A percentile compares a stretch with the other conserved stretches of the same genome.
These are phyloP conservation scores for Watsonalla cultraria DNA, from an alignment of 2,888 invertebrate genomes.

Conservation along the genomic window DNA sequence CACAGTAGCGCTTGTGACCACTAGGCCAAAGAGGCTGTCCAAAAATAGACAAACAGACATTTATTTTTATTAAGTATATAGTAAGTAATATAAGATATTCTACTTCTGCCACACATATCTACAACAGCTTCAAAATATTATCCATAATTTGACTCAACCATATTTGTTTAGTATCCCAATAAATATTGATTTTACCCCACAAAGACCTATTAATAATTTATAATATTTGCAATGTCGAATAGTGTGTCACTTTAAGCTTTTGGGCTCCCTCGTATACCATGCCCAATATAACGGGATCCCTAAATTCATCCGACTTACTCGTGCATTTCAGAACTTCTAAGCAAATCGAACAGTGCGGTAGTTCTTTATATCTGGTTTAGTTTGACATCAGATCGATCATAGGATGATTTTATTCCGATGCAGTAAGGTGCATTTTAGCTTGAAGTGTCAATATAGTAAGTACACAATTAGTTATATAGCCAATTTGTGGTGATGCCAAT, in stretches of 20 bases:
- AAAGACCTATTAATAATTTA: not conserved
- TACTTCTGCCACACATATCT: not conserved
- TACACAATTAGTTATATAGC: constrained; percentile 38
- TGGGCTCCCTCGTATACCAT: constrained; percentile 16
- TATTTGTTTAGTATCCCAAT: not conserved
- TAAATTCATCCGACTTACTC: not conserved
- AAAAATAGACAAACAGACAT: no score
- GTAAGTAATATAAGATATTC: no score
- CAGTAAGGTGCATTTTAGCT: not conserved
- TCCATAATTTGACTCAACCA: not conserved
- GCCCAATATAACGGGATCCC: not conserved
- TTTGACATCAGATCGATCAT: not conserved
- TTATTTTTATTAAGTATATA: no score
- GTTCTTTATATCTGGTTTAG: not conserved
- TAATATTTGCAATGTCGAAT: constrained; percentile 1
- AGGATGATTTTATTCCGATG: not conserved
- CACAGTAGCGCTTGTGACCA: no score
- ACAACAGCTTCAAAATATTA: not conserved
- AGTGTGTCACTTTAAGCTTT: constrained; percentile 21
- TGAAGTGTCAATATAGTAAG: constrained; percentile 14
- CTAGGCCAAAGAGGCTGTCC: no score
- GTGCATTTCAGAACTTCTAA: not conserved
- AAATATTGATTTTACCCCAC: not conserved
- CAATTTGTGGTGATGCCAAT: constrained; percentile 63
- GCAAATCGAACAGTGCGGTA: not conserved